Conservation (phyloP, 1,140 invertebrate genomes). For the Parasteatoda tepidariorum region DNA sequence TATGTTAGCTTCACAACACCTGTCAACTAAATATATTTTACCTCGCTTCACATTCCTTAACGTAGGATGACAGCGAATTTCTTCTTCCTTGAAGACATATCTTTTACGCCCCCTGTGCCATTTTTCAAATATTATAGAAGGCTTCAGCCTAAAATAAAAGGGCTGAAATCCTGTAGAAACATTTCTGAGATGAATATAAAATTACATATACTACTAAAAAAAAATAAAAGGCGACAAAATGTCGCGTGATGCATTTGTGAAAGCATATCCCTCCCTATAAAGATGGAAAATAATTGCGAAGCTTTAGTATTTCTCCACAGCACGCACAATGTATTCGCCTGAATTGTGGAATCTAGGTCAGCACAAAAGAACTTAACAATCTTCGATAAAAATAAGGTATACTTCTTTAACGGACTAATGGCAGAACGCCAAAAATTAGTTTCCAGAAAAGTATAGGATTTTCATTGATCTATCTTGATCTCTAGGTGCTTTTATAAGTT, state of each 20-base stretch:
- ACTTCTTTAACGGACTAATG: background rate
- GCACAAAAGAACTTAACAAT: background rate
- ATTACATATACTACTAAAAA: background rate
- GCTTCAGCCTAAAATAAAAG: too few species aligned
- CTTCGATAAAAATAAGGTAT: background rate
- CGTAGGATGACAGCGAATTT: too few species aligned
- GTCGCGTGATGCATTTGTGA: slow-evolving; percentile 9
- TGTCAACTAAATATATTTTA: too few species aligned
- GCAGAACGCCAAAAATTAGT: background rate
- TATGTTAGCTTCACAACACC: too few species aligned
- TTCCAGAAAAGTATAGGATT: too few species aligned
- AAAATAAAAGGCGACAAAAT: background rate
- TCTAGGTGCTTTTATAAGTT: too few species aligned
- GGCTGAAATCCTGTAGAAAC: too few species aligned
- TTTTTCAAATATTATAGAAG: too few species aligned
- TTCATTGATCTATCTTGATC: background rate
- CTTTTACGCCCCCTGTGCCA: too few species aligned
- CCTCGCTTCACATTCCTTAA: too few species aligned
- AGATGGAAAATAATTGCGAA: slow-evolving; percentile 21
- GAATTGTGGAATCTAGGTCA: background rate
- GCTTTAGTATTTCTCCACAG: background rate
- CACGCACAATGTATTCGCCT: background rate
- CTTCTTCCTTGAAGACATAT: too few species aligned
- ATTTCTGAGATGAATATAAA: background rate
- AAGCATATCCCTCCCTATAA: background rate